Conservation (phyloP, 2,113 vertebrate genomes). For the Dolichotis patagonum region DNA sequence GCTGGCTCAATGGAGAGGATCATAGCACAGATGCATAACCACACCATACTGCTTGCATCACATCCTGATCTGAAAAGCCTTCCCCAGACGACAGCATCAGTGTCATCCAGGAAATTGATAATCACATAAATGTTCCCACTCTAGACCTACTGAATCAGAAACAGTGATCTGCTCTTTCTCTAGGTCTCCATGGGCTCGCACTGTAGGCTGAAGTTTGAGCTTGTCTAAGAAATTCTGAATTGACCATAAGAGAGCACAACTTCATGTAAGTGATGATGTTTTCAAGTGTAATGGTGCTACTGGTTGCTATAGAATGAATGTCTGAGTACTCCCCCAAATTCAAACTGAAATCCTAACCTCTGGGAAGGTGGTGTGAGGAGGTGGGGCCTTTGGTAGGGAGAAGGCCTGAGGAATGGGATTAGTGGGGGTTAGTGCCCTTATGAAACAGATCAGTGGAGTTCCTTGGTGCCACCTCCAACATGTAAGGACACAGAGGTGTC, state of each 20-base stretch:
- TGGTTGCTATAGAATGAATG: neutral
- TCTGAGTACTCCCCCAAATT: neutral
- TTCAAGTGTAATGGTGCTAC: neutral
- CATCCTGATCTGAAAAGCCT: neutral
- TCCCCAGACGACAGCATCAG: neutral
- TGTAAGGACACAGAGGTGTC: neutral
- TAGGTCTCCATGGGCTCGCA: neutral
- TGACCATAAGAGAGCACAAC: neutral
- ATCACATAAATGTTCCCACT: neutral
- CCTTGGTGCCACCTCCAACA: neutral
- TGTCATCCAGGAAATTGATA: neutral
- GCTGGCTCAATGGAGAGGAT: neutral
- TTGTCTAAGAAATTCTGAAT: neutral
- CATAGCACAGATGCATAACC: neutral
- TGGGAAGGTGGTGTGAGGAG: neutral
- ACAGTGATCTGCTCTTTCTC: neutral
- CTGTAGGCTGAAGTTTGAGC: neutral
- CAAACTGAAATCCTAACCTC: neutral
- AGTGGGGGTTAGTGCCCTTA: neutral
- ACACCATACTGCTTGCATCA: accelerated
- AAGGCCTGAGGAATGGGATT: neutral
- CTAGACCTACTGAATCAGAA: neutral
- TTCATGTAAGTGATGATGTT: neutral
- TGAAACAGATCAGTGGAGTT: neutral
- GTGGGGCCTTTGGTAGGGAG: neutral